Conservation (phyloP, 2,113 vertebrate species). For the Phyllostomus discolor region DNA sequence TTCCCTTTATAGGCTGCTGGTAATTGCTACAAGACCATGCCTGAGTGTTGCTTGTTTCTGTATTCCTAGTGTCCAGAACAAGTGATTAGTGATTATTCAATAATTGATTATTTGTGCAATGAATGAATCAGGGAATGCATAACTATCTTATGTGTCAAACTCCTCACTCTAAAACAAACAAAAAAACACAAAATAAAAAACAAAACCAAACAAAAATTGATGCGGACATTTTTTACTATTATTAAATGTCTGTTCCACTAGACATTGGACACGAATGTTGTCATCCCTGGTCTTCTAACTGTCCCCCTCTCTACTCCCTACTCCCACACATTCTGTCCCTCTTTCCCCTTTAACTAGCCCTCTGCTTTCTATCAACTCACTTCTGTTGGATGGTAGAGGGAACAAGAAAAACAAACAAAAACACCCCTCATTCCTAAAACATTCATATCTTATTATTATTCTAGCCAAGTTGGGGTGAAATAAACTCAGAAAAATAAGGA, state of each 20-base stretch:
- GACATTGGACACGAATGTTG: not conserved
- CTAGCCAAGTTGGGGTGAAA: conserved; percentile 71
- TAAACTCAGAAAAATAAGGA: conserved; percentile 36
- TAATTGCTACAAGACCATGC: not conserved
- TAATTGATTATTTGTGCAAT: not conserved
- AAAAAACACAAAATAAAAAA: not conserved
- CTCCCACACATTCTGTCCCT: not conserved
- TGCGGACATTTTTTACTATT: not conserved
- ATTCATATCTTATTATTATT: conserved; percentile 70
- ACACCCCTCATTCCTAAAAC: not conserved
- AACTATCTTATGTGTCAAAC: not conserved
- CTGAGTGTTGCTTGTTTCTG: not conserved
- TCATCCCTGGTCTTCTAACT: not conserved
- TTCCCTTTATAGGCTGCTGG: not conserved
- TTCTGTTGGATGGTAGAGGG: not conserved
- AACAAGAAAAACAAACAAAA: not conserved
- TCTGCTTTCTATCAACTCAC: not conserved
- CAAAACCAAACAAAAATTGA: not conserved
- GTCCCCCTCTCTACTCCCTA: not conserved
- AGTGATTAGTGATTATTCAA: not conserved
- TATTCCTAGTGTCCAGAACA: not conserved
- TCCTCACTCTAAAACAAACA: not conserved
- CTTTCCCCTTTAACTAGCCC: not conserved
- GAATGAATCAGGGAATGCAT: not conserved
- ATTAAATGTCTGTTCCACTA: not conserved